Base-by-base conservation (phyloP, 2,797 vertebrate species). In the Propithecus perrieri region DNA sequence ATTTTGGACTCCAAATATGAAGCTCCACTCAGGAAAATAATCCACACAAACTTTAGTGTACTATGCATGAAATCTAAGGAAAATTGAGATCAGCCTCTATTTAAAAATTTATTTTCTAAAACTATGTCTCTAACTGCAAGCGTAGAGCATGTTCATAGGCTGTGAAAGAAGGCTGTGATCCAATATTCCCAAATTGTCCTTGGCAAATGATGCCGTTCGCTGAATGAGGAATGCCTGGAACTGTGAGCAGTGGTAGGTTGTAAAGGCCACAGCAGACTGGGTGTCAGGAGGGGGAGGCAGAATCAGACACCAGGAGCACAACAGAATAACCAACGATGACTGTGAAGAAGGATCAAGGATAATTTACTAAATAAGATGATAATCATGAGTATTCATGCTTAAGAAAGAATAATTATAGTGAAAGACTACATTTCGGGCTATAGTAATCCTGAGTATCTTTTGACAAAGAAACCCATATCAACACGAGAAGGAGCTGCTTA, bases 361-460 rank as follows among this genome's bases (percentile, higher is more conserved):
- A 93, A 78, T 91, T 87, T 89, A 79, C 15, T 89, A 86, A 75
- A 61, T 93, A 80, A 74, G 74, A 85, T 69, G 48, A 93, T 78
- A 61, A 81, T 65, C 43, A 94, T 33, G 79, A 57, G 17, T 69
- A 91, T 89, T 84, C 71, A 20, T 79, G 88, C 35, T 84, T 67
- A 71, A 89, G 89, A 94, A 86, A 89, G 38, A 93, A 46, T 65
- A 97, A 97, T 94, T 89, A 81, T 6, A 46, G 35, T 38, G 33
- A 89, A 91, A 95, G 85, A 50, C 35, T 50, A 7, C 46, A 17
- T 94, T 84, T 96, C 7, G 50, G 43, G 46, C 78, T 53, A 10
- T 4, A 30, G 53, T 55, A 87, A 85, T 59, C 26, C 24, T 71
- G 67, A 87, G 35, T 76, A 30, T 92, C 53, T 90, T 91, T 53